Base-by-base conservation (phyloP, 2,888 invertebrate species). In the Brenthis daphne region DNA sequence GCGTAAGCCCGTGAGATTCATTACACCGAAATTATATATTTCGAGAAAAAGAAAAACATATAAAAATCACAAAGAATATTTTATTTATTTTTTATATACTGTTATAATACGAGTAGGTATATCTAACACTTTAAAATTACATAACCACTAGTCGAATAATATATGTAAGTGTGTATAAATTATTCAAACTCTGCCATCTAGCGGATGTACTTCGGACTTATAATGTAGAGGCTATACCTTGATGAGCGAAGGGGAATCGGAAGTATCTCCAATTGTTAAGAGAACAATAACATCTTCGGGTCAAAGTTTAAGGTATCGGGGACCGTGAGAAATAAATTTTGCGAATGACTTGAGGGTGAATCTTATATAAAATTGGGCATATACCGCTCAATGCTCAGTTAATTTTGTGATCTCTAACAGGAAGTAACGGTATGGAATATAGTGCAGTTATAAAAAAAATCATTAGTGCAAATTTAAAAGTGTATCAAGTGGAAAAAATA, bases 271-370 rank as follows among this genome's bases (percentile, higher is more conserved):
- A 89, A 90, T 86, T 78, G 81, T 76, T 80, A 77, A 29, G 79
- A 86, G 84, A 82, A 90, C 89, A 90, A 90, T 88, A 77, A 58
- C 75, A 75, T 76, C 76, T 75, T 69, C 76, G 83, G 89, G 87
- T 90, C 88, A 90, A 81, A 88, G 86, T 84, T 82, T 82, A 85
- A 80, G 75, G 78, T 74, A 75, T 77, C 77, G 70, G 76, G 74
- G 73, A 74, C 78, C 85, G 85, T 89, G 88, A 82, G 88, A 90
- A 88, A 64, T 68, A 74, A 72, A 79, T 77, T 71, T 73, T 80
- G 79, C 69, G 76, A 76, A 74, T 79, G 79, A 71, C 76, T 72
- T 75, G 76, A 84, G 90, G 91, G 89, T 85, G 87, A 84, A 84
- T 77, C 75, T 77, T 77, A 81, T 91, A 90, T 90, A 92, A 80